Percentiles rank a stretch among this genome's conserved stretches.
phyloP scores from a whole-genome alignment of 2,113 vertebrate species.

The Myotis davidii region DNA sequence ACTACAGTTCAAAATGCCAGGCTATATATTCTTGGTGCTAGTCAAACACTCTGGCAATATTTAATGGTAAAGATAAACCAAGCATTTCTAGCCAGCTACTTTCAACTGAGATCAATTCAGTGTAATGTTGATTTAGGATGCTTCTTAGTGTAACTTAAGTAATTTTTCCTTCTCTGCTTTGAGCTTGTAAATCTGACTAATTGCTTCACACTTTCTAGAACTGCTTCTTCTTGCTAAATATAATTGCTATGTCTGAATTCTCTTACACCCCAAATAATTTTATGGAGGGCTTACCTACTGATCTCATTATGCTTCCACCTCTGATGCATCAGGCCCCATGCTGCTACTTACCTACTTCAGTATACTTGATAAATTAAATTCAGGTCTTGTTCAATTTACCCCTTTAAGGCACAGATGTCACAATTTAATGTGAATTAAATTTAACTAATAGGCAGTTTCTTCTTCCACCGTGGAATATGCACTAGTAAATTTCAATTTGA shows the following conservation, averaged over 20 bases:
- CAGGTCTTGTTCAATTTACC: constrained; percentile 50
- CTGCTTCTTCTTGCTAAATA: constrained; percentile 65
- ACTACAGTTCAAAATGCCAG: background rate
- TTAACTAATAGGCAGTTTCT: constrained; percentile 52
- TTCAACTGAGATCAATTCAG: constrained; percentile 62
- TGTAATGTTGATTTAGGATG: constrained; percentile 71
- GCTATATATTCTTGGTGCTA: constrained; percentile 18
- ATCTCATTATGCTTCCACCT: constrained; percentile 57
- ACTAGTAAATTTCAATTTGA: constrained; percentile 47
- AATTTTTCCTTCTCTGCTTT: constrained; percentile 71
- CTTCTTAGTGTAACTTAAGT: constrained; percentile 69
- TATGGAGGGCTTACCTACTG: constrained; percentile 58
- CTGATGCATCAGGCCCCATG: background rate
- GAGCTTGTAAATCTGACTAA: constrained; percentile 76
- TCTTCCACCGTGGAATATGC: background rate
- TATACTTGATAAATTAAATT: constrained; percentile 70
- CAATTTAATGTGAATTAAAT: constrained; percentile 36
- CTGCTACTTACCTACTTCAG: constrained; percentile 60
- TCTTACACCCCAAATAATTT: constrained; percentile 46
- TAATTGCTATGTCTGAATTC: constrained; percentile 69
- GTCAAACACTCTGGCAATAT: constrained; percentile 55
- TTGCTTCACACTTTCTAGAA: constrained; percentile 58
- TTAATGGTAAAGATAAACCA: constrained; percentile 63
- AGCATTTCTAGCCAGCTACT: constrained; percentile 51
- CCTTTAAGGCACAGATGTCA: constrained; percentile 51